phyloP scores from a whole-genome alignment of 2,888 invertebrate genomes.

The Notodonta ziczac region DNA sequence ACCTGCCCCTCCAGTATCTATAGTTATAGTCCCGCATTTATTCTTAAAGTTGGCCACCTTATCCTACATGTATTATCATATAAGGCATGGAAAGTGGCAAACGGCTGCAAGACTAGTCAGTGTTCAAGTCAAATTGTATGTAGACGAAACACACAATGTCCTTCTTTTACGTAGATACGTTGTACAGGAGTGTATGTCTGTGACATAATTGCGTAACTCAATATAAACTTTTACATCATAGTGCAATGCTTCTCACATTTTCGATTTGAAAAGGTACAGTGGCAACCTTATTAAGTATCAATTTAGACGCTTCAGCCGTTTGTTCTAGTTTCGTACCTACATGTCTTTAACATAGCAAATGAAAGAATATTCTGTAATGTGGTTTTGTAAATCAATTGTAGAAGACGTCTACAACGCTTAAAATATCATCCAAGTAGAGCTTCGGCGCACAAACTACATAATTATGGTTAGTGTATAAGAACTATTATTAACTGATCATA shows the following conservation, averaged over 20 bases:
- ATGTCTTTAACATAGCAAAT: not conserved
- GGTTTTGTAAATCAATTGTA: constrained; percentile 18
- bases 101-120: constrained; percentile 6
- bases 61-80: constrained; percentile 21
- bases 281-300: not conserved
- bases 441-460: constrained; percentile 78
- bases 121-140: not conserved
- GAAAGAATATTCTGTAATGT: not conserved
- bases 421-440: constrained; percentile 74
- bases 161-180: too few species aligned
- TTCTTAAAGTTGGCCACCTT: too few species aligned
- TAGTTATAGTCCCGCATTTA: too few species aligned
- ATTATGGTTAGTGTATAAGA: constrained; percentile 70
- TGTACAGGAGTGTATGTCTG: too few species aligned
- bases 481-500: constrained; percentile 73
- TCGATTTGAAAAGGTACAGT: not conserved
- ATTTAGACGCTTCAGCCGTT: not conserved
- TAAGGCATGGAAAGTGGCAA: constrained; percentile 7
- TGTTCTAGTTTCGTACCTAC: not conserved
- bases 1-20: too few species aligned
- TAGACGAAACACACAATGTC: too few species aligned
- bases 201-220: too few species aligned
- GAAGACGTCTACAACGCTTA: constrained; percentile 57
- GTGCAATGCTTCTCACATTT: too few species aligned
- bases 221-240: too few species aligned